Evolutionary conservation across 35 echinoderm and acorn worm genomes (phyloP).

Genomic region (Heliocidaris tuberculata): DNA sequence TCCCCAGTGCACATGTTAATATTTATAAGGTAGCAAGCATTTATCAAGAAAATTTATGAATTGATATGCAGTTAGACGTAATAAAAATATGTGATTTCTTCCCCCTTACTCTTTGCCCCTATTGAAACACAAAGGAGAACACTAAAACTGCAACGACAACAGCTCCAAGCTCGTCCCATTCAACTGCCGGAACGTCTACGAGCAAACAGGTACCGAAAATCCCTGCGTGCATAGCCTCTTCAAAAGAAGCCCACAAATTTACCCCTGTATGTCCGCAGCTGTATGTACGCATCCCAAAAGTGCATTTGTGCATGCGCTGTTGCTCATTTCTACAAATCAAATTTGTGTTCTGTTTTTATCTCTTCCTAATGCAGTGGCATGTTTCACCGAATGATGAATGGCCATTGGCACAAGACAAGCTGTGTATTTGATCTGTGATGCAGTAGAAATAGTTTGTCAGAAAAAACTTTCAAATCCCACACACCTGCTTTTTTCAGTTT

Average conservation of each 20-base stretch:
- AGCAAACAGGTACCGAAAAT: constrained; percentile 42
- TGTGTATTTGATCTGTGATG: constrained; percentile 12
- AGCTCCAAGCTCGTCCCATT: constrained; percentile 27
- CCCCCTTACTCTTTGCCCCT: background rate
- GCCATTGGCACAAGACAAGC: background rate
- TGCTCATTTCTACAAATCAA: background rate
- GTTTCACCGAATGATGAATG: background rate
- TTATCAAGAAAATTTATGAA: background rate
- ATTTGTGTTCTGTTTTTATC: background rate
- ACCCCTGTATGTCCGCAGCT: constrained; percentile 25
- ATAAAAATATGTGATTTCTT: background rate
- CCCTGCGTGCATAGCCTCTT: constrained; percentile 14
- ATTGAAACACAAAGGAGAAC: constrained; percentile 7
- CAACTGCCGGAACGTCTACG: background rate
- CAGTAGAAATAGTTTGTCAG: background rate
- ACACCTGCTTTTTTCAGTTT: constrained; percentile 7
- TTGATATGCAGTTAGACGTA: background rate
- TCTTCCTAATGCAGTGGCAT: background rate
- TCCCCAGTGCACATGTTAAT: background rate
- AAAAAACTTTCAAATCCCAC: background rate
- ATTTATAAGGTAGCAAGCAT: too few species aligned
- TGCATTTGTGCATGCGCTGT: constrained; percentile 48
- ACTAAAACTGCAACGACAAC: constrained; percentile 42
- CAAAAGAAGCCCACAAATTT: constrained; percentile 21
- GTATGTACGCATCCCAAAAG: background rate